phyloP scores from a whole-genome alignment of 2,888 invertebrate genomes.

The Tortrix viridana region DNA sequence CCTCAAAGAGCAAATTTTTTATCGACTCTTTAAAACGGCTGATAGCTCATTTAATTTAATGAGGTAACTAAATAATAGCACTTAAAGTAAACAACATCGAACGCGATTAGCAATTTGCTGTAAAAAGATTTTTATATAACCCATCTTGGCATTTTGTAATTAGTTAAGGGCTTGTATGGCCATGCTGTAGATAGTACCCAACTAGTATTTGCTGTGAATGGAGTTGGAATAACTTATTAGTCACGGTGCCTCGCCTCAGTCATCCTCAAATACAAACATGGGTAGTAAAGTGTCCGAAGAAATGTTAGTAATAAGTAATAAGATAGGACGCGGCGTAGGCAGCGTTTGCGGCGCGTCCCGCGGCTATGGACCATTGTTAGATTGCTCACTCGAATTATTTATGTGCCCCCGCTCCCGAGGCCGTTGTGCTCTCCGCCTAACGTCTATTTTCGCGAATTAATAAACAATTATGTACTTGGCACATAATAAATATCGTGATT shows the following conservation, averaged over 20 bases:
- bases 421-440: constrained; percentile 29
- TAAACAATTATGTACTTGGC: constrained; percentile 37
- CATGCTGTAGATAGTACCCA: not conserved
- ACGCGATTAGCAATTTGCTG: constrained; percentile 10
- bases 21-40: constrained; percentile 64
- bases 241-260: constrained; percentile 12
- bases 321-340: constrained; percentile 69
- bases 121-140: constrained; percentile 3
- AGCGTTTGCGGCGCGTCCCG: constrained; percentile 57
- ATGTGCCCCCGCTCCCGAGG: constrained; percentile 54
- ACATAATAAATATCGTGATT: constrained; percentile 9
- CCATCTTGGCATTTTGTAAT: not conserved
- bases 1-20: constrained; percentile 72
- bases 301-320: constrained; percentile 75
- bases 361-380: constrained; percentile 66
- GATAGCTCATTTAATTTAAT: constrained; percentile 81
- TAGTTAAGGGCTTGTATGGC: constrained; percentile 16
- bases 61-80: constrained; percentile 56
- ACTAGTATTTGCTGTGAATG: constrained; percentile 2
- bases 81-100: constrained; percentile 24
- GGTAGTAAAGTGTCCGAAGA: constrained; percentile 75
- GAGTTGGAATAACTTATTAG: constrained; percentile 16
- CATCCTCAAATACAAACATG: constrained; percentile 66
- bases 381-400: constrained; percentile 66
- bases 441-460: constrained; percentile 34